Base-by-base conservation (phyloP, 2,888 invertebrate species). In the Cantharis rustica region DNA sequence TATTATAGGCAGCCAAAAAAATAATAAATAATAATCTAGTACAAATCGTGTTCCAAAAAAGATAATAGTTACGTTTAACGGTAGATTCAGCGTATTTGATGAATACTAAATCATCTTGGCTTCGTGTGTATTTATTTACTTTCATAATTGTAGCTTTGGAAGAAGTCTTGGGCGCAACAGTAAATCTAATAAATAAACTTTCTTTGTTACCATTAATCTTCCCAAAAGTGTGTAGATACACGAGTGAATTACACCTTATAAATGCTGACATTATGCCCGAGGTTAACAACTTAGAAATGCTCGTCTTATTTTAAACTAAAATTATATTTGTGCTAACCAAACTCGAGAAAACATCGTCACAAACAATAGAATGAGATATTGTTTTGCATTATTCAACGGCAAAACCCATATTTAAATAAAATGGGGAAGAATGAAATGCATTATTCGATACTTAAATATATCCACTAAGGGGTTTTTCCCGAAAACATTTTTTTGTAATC, bases 261-360 rank as follows among this genome's bases (percentile, higher is more conserved):
- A 47, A 47, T 47, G 47, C n/a, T 47, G 47, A 47, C 47, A 47
- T 47, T 47, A 47, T 47, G 47, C 47, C 47, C 47, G 47, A 47
- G 47, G 47, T 47, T 47, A 47, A 47, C 47, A 47, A 47, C 47
- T 47, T 47, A 47, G 47, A 47, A 47, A 47, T 47, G 47, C 71
- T 23, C 70, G 47, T 61, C 63, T 63, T 27, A 63, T 71, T 71
- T 71, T 71, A 63, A 63, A 71, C 71, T 63, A 63, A 71, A 71
- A 71, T 63, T 62, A 71, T 71, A 26, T 71, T 71, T 72, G 68
- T 61, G 47, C 72, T 47, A 72, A 72, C 66, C 72, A 64, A n/a
- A 16, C 15, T 15, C 66, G 27, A 31, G 23, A 72, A 72, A 72
- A 72, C 66, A 71, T 26, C 26, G 68, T 66, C 61, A 66, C 64